Base-by-base conservation (phyloP, 2,113 vertebrate genomes). In the Triplophysa tibetana region DNA sequence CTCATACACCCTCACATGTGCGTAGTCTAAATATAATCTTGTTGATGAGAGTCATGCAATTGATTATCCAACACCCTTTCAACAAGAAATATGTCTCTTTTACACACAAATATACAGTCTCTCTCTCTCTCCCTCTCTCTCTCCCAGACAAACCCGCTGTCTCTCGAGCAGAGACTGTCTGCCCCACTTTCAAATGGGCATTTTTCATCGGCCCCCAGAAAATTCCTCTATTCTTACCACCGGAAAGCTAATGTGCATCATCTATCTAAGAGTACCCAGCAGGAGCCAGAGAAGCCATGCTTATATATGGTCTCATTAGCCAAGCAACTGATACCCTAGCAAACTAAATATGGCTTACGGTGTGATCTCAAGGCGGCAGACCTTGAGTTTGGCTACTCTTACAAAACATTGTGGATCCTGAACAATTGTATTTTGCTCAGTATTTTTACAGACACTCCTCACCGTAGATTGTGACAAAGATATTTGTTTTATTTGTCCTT, bases 221-320 rank as follows among this genome's bases (percentile, higher is more conserved):
- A 83, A 81, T 77, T 81, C 61, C 62, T 83, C 81, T 78, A 70
- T 83, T 83, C 69, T 82, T 80, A 82, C 76, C 69, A 64, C 73
- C 77, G 77, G 77, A 54, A 52, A 67, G 77, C 70, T 80, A 79
- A 73, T 75, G 79, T 45, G 72, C 70, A 81, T 82, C 76, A 84
- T 82, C 72, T 82, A 83, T 84, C 74, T 70, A 75, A 73, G 58
- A 80, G 61, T 54, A 56, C 54, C 64, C 33, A 73, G 79, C 75
- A 81, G 65, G 70, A 66, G 45, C 33, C 75, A 75, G 56, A 60
- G 67, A 43, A 78, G 50, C 75, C 48, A 65, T 63, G 75, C 50
- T 76, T 77, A 67, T 81, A 75, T 78, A 81, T 75, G 48, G 45
- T 69, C 69, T 75, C 45, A 75, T 78, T 78, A 81, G 72, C 63